Conservation (phyloP, 2,888 invertebrate genomes). For the Atherix ibis region DNA sequence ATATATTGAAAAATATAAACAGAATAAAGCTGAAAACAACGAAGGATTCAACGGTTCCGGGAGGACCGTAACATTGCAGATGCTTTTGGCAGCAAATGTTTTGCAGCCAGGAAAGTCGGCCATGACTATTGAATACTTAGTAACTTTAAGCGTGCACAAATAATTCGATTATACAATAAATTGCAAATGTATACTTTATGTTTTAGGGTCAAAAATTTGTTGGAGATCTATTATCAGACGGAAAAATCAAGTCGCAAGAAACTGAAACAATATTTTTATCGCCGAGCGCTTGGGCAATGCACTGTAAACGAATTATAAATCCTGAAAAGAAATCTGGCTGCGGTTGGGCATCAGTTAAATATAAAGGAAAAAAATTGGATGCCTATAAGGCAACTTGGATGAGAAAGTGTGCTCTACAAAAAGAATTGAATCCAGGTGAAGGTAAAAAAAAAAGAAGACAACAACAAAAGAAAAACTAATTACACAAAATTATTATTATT, state of each 20-base stretch:
- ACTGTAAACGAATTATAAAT: constrained; percentile 80
- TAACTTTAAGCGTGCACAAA: constrained; percentile 25
- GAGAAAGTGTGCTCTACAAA: constrained; percentile 46
- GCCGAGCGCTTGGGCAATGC: constrained; percentile 85
- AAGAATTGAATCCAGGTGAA: constrained; percentile 31
- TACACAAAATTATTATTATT: background rate
- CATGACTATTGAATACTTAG: constrained; percentile 83
- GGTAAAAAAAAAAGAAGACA: no score
- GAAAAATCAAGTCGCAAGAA: constrained; percentile 78
- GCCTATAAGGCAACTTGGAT: constrained; percentile 77
- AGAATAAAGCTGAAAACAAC: constrained; percentile 24
- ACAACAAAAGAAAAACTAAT: constrained; percentile 1
- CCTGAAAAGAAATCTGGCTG: constrained; percentile 85
- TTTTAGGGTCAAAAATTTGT: constrained; percentile 74
- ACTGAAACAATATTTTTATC: constrained; percentile 76
- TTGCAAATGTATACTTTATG: constrained; percentile 5
- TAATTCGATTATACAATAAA: background rate
- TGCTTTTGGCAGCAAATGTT: constrained; percentile 70
- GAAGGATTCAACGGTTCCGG: constrained; percentile 35
- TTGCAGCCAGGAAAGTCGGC: constrained; percentile 67
- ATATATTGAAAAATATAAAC: constrained; percentile 2
- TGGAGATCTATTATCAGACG: constrained; percentile 70
- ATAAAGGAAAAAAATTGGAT: constrained; percentile 74
- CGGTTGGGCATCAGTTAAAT: constrained; percentile 86
- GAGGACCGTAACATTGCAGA: constrained; percentile 66